phyloP scores from a whole-genome alignment of 1,140 invertebrate species.

The Bombus terrestris region DNA sequence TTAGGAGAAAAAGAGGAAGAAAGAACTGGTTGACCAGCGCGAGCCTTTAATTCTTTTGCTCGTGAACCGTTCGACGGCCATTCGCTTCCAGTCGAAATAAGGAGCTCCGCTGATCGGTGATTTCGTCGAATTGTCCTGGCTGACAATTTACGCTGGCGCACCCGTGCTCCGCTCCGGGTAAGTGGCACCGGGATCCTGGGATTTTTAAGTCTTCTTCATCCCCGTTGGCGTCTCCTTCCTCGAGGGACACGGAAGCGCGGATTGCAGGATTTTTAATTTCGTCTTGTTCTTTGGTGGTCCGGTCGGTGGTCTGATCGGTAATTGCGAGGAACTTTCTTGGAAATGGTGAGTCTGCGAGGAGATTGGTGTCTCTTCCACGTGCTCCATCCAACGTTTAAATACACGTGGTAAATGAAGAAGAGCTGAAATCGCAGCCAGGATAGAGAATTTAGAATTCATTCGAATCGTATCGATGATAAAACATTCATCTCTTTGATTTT shows the following conservation, averaged over 20 bases:
- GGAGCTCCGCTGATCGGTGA: slow-evolving; percentile 53
- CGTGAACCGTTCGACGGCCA: slow-evolving; percentile 39
- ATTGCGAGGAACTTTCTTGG: slow-evolving; percentile 31
- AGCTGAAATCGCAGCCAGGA: not conserved
- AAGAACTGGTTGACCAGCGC: slow-evolving; percentile 57
- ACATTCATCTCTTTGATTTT: not conserved
- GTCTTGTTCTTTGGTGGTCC: slow-evolving; percentile 30
- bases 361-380: not conserved
- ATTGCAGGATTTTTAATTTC: slow-evolving; percentile 52
- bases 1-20: slow-evolving; percentile 36
- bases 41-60: slow-evolving; percentile 63
- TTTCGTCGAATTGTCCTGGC: slow-evolving; percentile 58
- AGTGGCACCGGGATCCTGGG: slow-evolving; percentile 1
- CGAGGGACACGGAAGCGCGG: slow-evolving; percentile 8
- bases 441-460: not conserved
- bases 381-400: not conserved
- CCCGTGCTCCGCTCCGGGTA: not conserved
- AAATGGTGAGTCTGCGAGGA: slow-evolving; percentile 2
- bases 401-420: not conserved
- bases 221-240: not conserved
- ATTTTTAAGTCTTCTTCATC: slow-evolving; percentile 38
- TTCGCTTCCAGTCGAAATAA: slow-evolving; percentile 48
- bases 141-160: slow-evolving; percentile 41
- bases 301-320: not conserved
- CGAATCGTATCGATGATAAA: not conserved